Evolutionary conservation across 2,797 vertebrate genomes (phyloP).

Genomic region (Phrynocephalus guinanensis): DNA sequence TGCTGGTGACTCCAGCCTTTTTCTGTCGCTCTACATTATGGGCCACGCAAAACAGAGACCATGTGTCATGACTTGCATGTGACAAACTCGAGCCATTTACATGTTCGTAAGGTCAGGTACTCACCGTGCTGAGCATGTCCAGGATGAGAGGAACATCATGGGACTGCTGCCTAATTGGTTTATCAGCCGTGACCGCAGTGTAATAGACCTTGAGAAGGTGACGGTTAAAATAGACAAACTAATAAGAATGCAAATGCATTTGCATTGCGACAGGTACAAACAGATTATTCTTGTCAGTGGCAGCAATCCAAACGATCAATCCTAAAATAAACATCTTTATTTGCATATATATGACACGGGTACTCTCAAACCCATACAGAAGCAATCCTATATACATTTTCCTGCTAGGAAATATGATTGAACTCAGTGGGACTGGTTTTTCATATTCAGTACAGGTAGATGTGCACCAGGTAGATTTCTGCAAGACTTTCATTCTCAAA

Average conservation of each 20-base stretch:
- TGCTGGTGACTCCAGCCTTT: neutral
- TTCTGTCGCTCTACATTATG: neutral
- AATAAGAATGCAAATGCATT: neutral
- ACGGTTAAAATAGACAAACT: neutral
- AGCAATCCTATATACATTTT: neutral
- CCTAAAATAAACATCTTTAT: neutral
- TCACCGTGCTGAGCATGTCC: conserved; percentile 85
- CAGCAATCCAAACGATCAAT: neutral
- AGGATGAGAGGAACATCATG: conserved; percentile 84
- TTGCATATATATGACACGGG: neutral
- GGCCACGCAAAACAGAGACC: neutral
- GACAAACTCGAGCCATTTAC: neutral
- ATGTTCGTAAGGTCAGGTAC: conserved; percentile 65
- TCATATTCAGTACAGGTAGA: too few relatives aligned
- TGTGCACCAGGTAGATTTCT: neutral
- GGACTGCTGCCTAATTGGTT: conserved; percentile 76
- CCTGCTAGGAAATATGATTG: neutral
- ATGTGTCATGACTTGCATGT: neutral
- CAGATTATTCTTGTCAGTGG: neutral
- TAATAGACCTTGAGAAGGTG: conserved; percentile 87
- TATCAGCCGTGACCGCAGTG: conserved; percentile 83
- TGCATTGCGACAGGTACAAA: neutral
- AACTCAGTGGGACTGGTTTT: neutral
- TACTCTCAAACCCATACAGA: neutral
- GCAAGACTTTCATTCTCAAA: too few relatives aligned